Percentiles rank a stretch among this genome's conserved stretches.
Conservation (phyloP, 2,113 vertebrate genomes). For the Scomber scombrus region DNA sequence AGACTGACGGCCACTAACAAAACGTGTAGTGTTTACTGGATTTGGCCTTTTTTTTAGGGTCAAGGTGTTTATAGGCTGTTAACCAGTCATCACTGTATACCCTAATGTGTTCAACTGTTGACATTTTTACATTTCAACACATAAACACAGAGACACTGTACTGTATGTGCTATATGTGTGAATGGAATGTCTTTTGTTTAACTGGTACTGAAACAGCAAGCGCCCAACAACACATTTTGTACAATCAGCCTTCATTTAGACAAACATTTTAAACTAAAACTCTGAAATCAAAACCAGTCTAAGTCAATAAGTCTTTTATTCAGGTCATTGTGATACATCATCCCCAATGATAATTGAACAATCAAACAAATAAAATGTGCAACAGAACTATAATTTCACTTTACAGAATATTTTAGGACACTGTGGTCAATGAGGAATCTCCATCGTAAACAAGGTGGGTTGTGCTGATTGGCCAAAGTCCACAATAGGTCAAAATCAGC, state of each 20-base stretch:
- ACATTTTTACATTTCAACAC: conserved; percentile 60
- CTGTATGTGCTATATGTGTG: not conserved
- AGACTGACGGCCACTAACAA: not conserved
- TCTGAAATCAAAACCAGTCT: too few relatives aligned
- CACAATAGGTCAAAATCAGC: conserved; percentile 22
- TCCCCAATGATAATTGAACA: not conserved
- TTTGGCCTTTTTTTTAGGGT: conserved; percentile 2
- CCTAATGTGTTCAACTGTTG: conserved; percentile 25
- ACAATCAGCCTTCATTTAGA: too few relatives aligned
- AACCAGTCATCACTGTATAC: conserved; percentile 29
- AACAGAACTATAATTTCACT: not conserved
- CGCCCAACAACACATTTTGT: too few relatives aligned
- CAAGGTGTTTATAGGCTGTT: conserved; percentile 59
- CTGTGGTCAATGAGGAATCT: conserved; percentile 1
- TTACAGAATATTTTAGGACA: not conserved
- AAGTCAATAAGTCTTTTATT: not conserved
- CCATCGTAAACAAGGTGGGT: not conserved
- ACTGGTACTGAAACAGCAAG: too few relatives aligned
- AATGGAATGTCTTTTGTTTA: not conserved
- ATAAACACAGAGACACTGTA: not conserved
- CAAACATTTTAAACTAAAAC: too few relatives aligned
- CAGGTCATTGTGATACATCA: too few relatives aligned
- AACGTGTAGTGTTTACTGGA: not conserved
- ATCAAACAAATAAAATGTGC: conserved; percentile 5
- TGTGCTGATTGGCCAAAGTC: conserved; percentile 17